Evolutionary conservation across 2,888 invertebrate genomes (phyloP), one percentile per base, ranked within the genome.

Genomic region (Polyommatus iphigenia): DNA sequence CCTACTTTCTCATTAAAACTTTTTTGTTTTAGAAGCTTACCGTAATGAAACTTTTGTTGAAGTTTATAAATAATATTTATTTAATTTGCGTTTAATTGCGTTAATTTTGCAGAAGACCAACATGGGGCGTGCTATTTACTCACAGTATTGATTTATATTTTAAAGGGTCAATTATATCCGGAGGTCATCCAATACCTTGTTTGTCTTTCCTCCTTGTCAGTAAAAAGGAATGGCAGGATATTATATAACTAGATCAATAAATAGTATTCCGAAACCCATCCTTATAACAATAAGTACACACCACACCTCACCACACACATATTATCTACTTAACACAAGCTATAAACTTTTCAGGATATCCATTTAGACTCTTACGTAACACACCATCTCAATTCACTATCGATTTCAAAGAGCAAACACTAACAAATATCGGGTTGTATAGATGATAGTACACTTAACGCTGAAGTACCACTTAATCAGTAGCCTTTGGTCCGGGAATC

Each of bases 1-100:
- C 20, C 54, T 29, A 50, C 50, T 24, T 75, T 75, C 75, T 54
- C 75, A 75, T 75, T 75, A 75, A 24, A 54, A 75, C 50, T 75
- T 75, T 72, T 50, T 50, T 75, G 75, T 75, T 75, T 75, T 54
- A 50, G 46, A 50, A 73, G 29, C 29, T 29, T 18, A 8, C 54
- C 50, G 75, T 75, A 54, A 75, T 29, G 50, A 46, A 75, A 75
- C 75, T 54, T 75, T 50, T 24, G 54, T 24, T 75, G 18, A 50
- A 54, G 54, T 29, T 29, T 67, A 67, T n/a, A 24, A 20, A n/a
- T 29, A 24, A 29, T 13, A 20, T 62, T 10, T 8, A 59, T 62
- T 62, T 29, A 67, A 15, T 67, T 67, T 29, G 4, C 29, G 5
- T 29, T 67, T 67, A 29, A 67, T 29, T 29, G 13, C 0, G 67